These are phyloP conservation scores for Schizothorax lantsangensis DNA, from an alignment of 2,797 vertebrate genomes.

Conservation along the genomic window DNA sequence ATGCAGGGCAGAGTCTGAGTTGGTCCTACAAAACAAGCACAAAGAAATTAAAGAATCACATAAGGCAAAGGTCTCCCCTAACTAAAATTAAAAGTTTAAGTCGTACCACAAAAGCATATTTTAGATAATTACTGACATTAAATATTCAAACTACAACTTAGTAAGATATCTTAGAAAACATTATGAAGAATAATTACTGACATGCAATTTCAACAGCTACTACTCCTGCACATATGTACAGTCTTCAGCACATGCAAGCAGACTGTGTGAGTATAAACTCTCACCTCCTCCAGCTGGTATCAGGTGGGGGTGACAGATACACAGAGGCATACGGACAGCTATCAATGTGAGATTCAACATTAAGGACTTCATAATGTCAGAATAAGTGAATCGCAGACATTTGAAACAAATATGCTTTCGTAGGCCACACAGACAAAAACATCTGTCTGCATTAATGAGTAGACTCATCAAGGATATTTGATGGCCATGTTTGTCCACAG, in stretches of 20 bases:
- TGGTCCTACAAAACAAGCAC: slow-evolving; percentile 82
- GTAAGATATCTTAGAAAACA: background rate
- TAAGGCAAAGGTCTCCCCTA: background rate
- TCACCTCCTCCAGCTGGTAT: slow-evolving; percentile 99
- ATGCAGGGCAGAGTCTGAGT: slow-evolving; percentile 97
- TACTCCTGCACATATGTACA: background rate
- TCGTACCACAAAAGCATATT: background rate
- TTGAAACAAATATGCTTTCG: background rate
- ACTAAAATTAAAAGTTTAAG: background rate
- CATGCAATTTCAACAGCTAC: slow-evolving; percentile 6
- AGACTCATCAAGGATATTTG: slow-evolving; percentile 91
- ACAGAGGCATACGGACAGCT: slow-evolving; percentile 97
- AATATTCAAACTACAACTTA: background rate
- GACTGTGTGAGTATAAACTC: slow-evolving; percentile 59
- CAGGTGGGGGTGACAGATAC: slow-evolving; percentile 96
- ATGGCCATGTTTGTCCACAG: slow-evolving; percentile 95
- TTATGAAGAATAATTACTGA: background rate
- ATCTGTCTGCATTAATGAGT: background rate
- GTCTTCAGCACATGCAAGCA: slow-evolving; percentile 18
- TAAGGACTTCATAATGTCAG: slow-evolving; percentile 75
- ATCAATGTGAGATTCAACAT: slow-evolving; percentile 87
- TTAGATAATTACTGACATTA: slow-evolving; percentile 27
- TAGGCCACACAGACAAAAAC: background rate
- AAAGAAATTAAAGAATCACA: background rate
- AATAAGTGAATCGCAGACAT: background rate